Conservation (phyloP, 2,113 vertebrate genomes). For the Collichthys lucidus region DNA sequence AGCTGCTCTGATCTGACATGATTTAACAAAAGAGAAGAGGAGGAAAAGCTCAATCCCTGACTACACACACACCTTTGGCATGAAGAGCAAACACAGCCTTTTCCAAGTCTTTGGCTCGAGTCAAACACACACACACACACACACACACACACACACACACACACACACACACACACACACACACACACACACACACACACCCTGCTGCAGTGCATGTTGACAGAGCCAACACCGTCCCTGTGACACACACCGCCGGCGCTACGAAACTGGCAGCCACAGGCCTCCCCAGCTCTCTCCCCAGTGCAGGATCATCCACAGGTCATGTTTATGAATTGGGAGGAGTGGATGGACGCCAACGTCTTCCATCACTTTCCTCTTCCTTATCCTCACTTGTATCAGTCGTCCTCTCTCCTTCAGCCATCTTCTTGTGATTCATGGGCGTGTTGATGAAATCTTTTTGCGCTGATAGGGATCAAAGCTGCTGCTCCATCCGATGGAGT, state of each 20-base stretch:
- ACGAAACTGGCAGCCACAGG: conserved; percentile 71
- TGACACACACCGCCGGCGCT: conserved; percentile 74
- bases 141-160: conserved; percentile 30
- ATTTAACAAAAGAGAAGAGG: conserved; percentile 72
- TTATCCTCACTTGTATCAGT: conserved; percentile 50
- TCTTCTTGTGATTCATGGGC: conserved; percentile 59
- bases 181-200: conserved; percentile 29
- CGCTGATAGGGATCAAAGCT: conserved; percentile 69
- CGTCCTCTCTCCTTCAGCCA: conserved; percentile 4
- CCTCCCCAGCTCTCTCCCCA: conserved; percentile 62
- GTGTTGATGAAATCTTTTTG: conserved; percentile 60
- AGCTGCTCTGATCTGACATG: conserved; percentile 71
- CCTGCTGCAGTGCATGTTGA: conserved; percentile 55
- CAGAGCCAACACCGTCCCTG: conserved; percentile 58
- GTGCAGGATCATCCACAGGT: conserved; percentile 82
- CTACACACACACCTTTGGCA: conserved; percentile 68
- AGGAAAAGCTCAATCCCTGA: conserved; percentile 67
- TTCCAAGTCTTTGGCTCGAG: conserved; percentile 63
- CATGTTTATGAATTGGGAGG: conserved; percentile 90
- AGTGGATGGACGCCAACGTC: conserved; percentile 59
- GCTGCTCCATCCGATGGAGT: conserved; percentile 47
- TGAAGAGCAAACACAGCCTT: conserved; percentile 78
- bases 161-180: conserved; percentile 35
- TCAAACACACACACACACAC: conserved; percentile 52
- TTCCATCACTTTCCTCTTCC: conserved; percentile 75